Evolutionary conservation across 2,797 vertebrate species (phyloP), one percentile per base, ranked within the genome.

Genomic region (Petrocephalus sullivani): DNA sequence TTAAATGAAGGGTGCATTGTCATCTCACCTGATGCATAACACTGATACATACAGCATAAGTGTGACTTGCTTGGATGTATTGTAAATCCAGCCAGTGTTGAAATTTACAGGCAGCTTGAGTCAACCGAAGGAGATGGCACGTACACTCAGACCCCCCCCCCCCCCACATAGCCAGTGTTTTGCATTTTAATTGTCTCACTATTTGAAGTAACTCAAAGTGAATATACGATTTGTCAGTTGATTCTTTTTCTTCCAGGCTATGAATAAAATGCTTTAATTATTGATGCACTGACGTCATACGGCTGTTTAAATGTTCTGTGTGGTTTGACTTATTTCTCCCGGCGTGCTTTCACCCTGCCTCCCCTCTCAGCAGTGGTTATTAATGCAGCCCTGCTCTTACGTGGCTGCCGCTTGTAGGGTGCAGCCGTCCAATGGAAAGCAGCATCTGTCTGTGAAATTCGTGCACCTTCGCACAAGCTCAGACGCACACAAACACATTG

Each of bases 141-240:
- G 12, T 19, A 87, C 12, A 41, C 60, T 54, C 10, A 57, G 61
- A 61, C 67, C n/a, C 1, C 78, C 75, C 82, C 64, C 89, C 71
- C 91, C 87, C 87, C 89, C 85, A 90, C 86, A 91, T 85, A 91
- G 75, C 37, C 19, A 81, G 75, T 16, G 67, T 93, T 93, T 92
- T 95, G 94, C 94, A 95, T 96, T 93, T 93, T 93, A 95, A 95
- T 94, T 93, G 92, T 95, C 93, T 93, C 90, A 89, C 93, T 93
- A 92, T 96, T 95, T 93, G 95, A 95, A 94, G 94, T 93, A 94
- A 95, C 95, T 96, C 95, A 96, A 95, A 96, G 95, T 94, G 95
- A 96, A 96, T 95, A 92, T 96, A 93, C 95, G 94, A 96, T 96
- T 97, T 96, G 94, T 96, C 95, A 96, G 96, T 97, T 96, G 96